These are phyloP conservation scores for Macrochelys suwanniensis DNA, from an alignment of 2,797 vertebrate species.

Conservation along the genomic window DNA sequence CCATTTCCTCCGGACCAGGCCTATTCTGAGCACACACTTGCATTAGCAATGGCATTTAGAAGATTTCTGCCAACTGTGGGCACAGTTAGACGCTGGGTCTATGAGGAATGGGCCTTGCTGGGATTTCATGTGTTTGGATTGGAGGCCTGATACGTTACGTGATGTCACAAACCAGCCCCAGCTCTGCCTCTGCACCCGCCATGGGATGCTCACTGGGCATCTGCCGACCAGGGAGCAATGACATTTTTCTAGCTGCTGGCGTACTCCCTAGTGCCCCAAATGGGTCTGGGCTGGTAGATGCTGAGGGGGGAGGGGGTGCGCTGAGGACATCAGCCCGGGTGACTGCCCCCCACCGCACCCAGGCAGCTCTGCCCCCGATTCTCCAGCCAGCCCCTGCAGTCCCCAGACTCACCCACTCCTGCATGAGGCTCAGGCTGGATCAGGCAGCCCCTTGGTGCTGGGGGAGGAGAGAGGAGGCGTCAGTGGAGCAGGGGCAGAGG, in stretches of 20 bases:
- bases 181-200: neutral
- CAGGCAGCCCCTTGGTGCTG: conserved; percentile 81
- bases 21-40: too few species aligned
- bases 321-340: too few species aligned
- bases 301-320: too few species aligned
- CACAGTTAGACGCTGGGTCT: neutral
- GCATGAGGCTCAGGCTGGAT: conserved; percentile 66
- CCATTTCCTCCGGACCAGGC: too few species aligned
- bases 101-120: neutral
- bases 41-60: neutral
- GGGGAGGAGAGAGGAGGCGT: conserved; percentile 4
- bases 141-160: neutral
- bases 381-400: conserved; percentile 60
- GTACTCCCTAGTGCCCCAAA: too few species aligned
- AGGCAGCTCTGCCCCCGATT: neutral
- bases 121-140: neutral
- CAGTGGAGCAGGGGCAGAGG: conserved; percentile 51
- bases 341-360: too few species aligned
- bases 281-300: too few species aligned
- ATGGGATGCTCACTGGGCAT: neutral
- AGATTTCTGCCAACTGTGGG: neutral
- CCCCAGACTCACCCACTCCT: conserved; percentile 78
- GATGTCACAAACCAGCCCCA: neutral
- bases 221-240: too few species aligned
- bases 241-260: neutral